Evolutionary conservation across 2,113 vertebrate genomes (phyloP), one percentile per base, ranked within the genome.

Genomic region (Toxotes jaculatrix): DNA sequence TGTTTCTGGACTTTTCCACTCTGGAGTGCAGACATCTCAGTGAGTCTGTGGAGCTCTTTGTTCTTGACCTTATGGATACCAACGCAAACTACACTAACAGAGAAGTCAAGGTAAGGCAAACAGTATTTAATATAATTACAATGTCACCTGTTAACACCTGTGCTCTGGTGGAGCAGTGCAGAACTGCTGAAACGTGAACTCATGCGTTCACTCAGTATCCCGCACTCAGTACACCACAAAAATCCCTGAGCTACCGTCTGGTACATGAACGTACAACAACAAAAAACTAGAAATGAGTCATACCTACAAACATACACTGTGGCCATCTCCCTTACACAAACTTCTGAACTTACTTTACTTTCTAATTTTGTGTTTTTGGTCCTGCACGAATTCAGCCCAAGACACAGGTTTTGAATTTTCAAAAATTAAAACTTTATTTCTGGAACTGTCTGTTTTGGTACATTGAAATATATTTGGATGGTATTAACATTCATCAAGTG

Each of bases 1-100:
- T 98, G 31, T 99, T 97, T 92, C 87, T 99, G 94, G 97, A 99
- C 91, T 94, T 99, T 1, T 96, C 96, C 23, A 97, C 96, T 0
- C 92, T 99, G 86, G 94, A 96, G 0, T 97, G 96, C 78, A 40
- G 89, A 23, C 95, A 93, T 84, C 90, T 99, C 91, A 99, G 98
- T 84, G 91, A 98, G 74, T 93, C 95, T 75, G 91, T 95, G 85
- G 97, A 99, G 87, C 95, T 99, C 34, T 92, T 99, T 89, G 93
- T 96, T 85, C 93, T 99, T 1, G 96, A 99, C 91, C 95, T 99
- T 19, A 99, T 99, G 98, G 95, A 95, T 60, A 91, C 95, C 3
- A 96, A 90, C 8, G 88, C 94, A 62, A 97, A 97, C 92, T 96
- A 94, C 75, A 94, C 93, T 2, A 89, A 88, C 91, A 96, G 94